A percentile compares a stretch with the other conserved stretches of the same genome.
Conservation (phyloP, 2,113 vertebrate genomes). For the Cyrtonyx montezumae region DNA sequence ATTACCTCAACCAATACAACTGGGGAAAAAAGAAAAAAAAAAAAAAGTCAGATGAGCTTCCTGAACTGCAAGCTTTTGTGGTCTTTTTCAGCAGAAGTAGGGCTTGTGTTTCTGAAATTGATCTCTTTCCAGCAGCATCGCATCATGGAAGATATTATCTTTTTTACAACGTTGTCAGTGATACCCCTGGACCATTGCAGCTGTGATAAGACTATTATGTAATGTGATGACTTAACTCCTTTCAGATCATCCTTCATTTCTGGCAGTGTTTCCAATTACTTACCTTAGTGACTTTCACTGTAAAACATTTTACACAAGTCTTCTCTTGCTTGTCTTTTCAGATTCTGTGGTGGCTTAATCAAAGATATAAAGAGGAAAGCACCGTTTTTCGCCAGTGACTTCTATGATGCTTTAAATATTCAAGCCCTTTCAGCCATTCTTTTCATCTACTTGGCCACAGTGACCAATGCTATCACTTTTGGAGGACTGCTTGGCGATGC, state of each 20-base stretch:
- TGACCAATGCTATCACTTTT: conserved; percentile 98
- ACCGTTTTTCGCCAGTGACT: conserved; percentile 93
- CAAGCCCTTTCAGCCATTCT: conserved; percentile 94
- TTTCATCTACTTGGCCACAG: conserved; percentile 97
- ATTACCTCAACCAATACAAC: not conserved
- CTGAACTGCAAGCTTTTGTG: not conserved
- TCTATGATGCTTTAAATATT: conserved; percentile 93
- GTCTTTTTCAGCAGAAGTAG: not conserved
- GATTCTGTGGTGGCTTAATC: conserved; percentile 95
- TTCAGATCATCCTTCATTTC: not conserved
- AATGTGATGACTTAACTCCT: not conserved
- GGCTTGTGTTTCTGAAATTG: not conserved
- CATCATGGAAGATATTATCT: not conserved
- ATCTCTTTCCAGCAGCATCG: not conserved
- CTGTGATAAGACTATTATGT: not conserved
- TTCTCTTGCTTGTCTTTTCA: conserved; percentile 56
- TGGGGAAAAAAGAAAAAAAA: not conserved
- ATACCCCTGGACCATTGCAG: not conserved
- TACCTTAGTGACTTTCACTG: not conserved
- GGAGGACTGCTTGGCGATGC: conserved; percentile 96
- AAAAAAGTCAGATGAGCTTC: not conserved
- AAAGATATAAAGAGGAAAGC: conserved; percentile 96
- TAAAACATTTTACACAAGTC: not conserved
- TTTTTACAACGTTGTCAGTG: not conserved
- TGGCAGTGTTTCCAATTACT: not conserved